Evolutionary conservation across 2,113 vertebrate species (phyloP), one percentile per base, ranked within the genome.

Genomic region (Synodontis membranacea): DNA sequence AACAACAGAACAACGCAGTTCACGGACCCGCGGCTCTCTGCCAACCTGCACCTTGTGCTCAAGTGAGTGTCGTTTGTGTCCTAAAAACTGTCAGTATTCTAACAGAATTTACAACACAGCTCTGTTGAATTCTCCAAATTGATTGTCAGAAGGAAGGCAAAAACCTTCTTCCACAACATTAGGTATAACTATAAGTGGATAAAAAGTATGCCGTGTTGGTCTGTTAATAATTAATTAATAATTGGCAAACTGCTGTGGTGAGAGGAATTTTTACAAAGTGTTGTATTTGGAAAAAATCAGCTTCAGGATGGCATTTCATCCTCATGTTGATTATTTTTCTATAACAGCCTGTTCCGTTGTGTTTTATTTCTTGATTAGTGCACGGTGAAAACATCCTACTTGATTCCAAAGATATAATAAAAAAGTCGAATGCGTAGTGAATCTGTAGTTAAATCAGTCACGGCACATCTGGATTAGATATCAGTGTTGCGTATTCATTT

Each of bases 1-100:
- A 99, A 99, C 96, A 99, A 99, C 96, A 96, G 98, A 84, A 99
- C 98, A 86, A 99, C 98, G 44, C 98, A 99, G 91, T 99, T 99
- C 93, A 99, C 98, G 37, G 98, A 99, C 91, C 98, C 98, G 0
- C 97, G 98, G 42, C 96, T 99, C 74, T 99, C 98, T 0, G 98
- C 98, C 87, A 99, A 99, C 94, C 95, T 99, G 91, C 98, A 99
- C 93, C 95, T 97, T 81, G 97, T 99, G 89, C 94, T 99, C 34
- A 99, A 99, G 98, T 99, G 92, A 97, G 97, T 94, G 31, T 10
- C 28, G 1, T 72, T 15, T 28, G 0, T 17, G 10, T 34, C 66
- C 42, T 60, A 21, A 58, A 12, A 28, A 19, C 2, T 58, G 17
- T 10, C 31, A 37, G 31, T 37, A 54, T 54, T 79, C 4, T 11